These are phyloP conservation scores for cattle (Bos taurus) DNA, from an alignment of 2,113 vertebrate genomes.

Conservation along the genomic window DNA sequence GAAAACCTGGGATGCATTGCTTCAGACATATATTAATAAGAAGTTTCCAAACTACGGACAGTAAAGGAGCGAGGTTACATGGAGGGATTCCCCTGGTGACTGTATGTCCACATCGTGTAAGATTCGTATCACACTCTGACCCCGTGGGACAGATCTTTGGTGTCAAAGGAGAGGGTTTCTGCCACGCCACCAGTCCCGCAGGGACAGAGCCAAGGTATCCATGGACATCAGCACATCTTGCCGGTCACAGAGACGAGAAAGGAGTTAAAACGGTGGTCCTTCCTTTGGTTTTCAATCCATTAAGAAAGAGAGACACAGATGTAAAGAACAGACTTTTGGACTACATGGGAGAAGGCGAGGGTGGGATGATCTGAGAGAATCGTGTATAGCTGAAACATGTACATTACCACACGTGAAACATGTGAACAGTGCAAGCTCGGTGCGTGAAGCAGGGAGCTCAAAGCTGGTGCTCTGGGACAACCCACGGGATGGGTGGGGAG, in stretches of 20 bases:
- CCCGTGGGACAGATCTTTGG: accelerated
- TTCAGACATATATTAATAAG: not conserved
- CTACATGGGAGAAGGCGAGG: not conserved
- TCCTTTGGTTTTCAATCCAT: not conserved
- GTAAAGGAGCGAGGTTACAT: not conserved
- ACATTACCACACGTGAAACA: accelerated
- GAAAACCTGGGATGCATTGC: not conserved
- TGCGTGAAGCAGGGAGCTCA: not conserved
- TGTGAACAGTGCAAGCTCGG: not conserved
- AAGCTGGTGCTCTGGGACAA: not conserved
- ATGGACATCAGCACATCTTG: accelerated
- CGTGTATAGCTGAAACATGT: too few relatives aligned
- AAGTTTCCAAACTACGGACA: not conserved
- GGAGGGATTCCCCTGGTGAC: not conserved
- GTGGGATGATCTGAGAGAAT: not conserved
- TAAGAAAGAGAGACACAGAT: not conserved
- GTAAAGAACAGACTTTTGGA: not conserved
- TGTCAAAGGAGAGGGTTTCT: not conserved
- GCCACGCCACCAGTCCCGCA: not conserved
- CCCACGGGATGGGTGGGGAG: not conserved
- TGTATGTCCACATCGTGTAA: not conserved
- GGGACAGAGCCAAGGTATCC: not conserved
- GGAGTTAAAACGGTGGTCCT: not conserved
- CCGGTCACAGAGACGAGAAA: not conserved
- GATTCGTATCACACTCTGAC: not conserved